Conservation (phyloP, 2,113 vertebrate species). For the Galemys pyrenaicus region DNA sequence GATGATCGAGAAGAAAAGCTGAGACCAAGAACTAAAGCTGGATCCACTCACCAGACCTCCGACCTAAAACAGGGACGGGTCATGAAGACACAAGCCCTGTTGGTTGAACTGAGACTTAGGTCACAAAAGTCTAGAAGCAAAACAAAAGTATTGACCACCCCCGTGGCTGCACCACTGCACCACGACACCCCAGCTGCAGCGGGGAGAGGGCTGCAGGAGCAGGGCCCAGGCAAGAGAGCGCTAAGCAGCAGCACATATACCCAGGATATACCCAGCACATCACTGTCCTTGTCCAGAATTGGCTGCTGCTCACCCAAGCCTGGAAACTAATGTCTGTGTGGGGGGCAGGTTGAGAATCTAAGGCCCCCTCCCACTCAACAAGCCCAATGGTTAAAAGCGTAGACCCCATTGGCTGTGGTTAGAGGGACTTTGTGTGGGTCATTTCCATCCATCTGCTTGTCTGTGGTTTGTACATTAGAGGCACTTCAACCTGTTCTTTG, state of each 20-base stretch:
- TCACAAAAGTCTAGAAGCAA: neutral
- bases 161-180: neutral
- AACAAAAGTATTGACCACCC: fast-evolving
- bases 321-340: neutral
- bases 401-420: too few species aligned
- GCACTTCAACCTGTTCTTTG: neutral
- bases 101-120: neutral
- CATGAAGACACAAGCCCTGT: neutral
- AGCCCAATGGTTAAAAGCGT: fast-evolving
- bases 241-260: neutral
- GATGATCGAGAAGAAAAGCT: neutral
- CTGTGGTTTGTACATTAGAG: neutral
- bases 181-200: fast-evolving
- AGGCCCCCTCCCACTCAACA: fast-evolving
- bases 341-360: neutral
- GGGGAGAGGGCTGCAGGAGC: neutral
- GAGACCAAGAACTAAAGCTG: neutral
- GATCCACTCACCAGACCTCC: neutral
- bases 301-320: neutral
- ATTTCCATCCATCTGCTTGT: neutral
- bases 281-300: neutral
- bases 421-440: neutral
- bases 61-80: neutral
- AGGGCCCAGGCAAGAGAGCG: too few species aligned
- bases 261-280: neutral